Conservation (phyloP, 2,888 invertebrate species). For the Cheilosia pagana region DNA sequence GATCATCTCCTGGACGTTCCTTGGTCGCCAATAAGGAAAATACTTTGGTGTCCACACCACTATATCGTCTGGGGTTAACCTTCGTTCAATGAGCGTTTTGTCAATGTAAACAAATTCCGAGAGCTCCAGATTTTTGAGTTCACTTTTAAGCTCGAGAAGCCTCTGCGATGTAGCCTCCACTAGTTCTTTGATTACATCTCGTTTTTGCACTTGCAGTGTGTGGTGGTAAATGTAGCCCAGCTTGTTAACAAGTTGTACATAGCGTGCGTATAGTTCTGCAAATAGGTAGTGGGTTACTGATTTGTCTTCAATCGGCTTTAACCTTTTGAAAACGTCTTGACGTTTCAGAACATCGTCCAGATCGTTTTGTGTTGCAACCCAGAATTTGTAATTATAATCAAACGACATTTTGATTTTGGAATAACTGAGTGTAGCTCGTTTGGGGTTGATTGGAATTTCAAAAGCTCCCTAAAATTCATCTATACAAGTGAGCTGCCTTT, state of each 20-base stretch:
- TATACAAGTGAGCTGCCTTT: neutral
- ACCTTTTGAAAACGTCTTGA: conserved; percentile 81
- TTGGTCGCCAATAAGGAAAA: conserved; percentile 84
- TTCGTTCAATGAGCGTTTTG: conserved; percentile 86
- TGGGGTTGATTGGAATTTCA: neutral
- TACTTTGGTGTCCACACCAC: conserved; percentile 85
- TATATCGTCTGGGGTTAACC: conserved; percentile 86
- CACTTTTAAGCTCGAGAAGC: conserved; percentile 85
- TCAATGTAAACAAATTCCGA: conserved; percentile 88
- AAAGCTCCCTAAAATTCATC: neutral
- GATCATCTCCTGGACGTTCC: conserved; percentile 79
- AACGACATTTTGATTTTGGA: conserved; percentile 82
- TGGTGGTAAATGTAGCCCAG: conserved; percentile 80
- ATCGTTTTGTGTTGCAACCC: conserved; percentile 83
- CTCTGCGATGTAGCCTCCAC: conserved; percentile 81
- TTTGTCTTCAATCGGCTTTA: conserved; percentile 78
- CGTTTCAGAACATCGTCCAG: conserved; percentile 81
- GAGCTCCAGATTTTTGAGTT: conserved; percentile 84
- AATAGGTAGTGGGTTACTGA: conserved; percentile 80
- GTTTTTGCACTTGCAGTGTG: conserved; percentile 82
- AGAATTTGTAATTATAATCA: conserved; percentile 84
- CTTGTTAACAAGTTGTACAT: conserved; percentile 81
- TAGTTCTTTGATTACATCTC: conserved; percentile 78
- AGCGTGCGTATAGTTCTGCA: conserved; percentile 80
- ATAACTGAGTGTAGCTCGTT: neutral